A percentile compares a stretch with the other conserved stretches of the same genome.
phyloP scores from a whole-genome alignment of 2,113 vertebrate species.

The Carettochelys insculpta region DNA sequence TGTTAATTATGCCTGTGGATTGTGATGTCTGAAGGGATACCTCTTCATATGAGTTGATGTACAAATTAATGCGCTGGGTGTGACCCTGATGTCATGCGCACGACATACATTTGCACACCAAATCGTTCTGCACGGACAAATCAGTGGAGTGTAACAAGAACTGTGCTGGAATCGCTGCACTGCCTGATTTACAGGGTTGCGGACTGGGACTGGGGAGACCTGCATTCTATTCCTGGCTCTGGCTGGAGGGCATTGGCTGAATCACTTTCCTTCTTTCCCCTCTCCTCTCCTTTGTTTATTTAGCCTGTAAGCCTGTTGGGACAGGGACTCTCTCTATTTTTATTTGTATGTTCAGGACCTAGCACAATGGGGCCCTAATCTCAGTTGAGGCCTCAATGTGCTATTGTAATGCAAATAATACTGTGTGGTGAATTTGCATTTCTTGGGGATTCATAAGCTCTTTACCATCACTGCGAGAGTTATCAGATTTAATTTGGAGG shows the following conservation, averaged over 20 bases:
- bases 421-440: not conserved
- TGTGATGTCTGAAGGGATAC: not conserved
- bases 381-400: not conserved
- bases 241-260: not conserved
- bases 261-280: not conserved
- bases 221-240: not conserved
- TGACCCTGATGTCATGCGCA: not conserved
- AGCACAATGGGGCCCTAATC: not conserved
- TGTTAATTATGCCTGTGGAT: not conserved
- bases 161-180: rapidly evolving
- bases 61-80: not conserved
- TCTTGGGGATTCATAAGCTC: not conserved
- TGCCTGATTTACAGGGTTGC: not conserved
- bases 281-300: not conserved
- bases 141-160: not conserved
- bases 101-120: not conserved
- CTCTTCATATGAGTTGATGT: not conserved
- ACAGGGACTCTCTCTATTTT: not conserved
- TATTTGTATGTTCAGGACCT: not conserved
- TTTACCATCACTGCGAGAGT: not conserved
- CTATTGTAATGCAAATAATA: not conserved
- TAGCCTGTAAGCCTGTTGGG: not conserved
- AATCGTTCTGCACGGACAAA: not conserved
- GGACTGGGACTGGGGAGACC: not conserved
- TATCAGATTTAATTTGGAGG: not conserved